These are phyloP conservation scores for Nematopogon swammerdamellus DNA, from an alignment of 2,888 invertebrate species.

Conservation along the genomic window DNA sequence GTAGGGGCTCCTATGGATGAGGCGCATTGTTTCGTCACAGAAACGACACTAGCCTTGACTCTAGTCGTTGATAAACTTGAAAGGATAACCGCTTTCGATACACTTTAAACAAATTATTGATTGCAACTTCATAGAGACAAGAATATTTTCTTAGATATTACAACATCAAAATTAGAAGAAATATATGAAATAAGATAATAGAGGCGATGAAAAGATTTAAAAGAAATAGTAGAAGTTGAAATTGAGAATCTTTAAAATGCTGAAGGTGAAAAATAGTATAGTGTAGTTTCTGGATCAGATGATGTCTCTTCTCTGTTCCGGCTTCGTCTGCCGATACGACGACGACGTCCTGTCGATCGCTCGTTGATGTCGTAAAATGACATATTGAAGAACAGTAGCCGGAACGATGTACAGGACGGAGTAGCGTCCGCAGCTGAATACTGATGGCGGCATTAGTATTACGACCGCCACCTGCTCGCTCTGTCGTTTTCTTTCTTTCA, in stretches of 20 bases:
- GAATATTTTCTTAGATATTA: too few relatives aligned
- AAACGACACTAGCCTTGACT: background rate
- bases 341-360: slow-evolving; percentile 53
- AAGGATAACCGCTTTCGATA: too few relatives aligned
- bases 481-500: background rate
- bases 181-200: too few relatives aligned
- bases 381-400: slow-evolving; percentile 57
- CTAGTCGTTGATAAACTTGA: too few relatives aligned
- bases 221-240: too few relatives aligned
- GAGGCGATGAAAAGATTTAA: too few relatives aligned
- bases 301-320: background rate
- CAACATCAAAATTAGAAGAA: too few relatives aligned
- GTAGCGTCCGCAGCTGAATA: slow-evolving; percentile 42
- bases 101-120: too few relatives aligned
- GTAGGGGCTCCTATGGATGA: background rate
- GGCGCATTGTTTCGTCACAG: background rate
- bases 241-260: too few relatives aligned
- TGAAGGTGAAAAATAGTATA: too few relatives aligned
- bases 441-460: slow-evolving; percentile 53
- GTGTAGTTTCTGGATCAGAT: too few relatives aligned
- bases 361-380: slow-evolving; percentile 51
- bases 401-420: slow-evolving; percentile 56
- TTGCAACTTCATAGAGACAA: too few relatives aligned
- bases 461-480: slow-evolving; percentile 49
- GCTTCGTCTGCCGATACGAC: slow-evolving; percentile 26